These are phyloP conservation scores for Capra hircus DNA, from an alignment of 2,113 vertebrate species.

Conservation along the genomic window DNA sequence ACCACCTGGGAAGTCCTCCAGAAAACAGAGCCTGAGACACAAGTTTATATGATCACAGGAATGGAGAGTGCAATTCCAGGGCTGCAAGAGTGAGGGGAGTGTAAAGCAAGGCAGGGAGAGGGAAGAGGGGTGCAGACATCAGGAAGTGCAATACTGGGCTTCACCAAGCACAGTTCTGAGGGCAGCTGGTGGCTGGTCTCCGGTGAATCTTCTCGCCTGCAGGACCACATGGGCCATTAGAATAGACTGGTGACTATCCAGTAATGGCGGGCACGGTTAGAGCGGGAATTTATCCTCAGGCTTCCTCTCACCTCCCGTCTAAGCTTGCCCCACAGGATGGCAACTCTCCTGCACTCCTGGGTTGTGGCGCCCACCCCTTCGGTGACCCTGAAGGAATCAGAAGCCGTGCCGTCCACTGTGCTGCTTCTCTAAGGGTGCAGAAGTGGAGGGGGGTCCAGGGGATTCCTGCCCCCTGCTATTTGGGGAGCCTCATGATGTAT, in stretches of 20 bases:
- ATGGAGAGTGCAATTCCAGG: background rate
- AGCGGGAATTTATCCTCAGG: background rate
- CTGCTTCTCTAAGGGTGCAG: background rate
- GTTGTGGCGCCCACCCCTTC: background rate
- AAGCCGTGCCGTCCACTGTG: background rate
- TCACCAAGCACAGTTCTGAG: background rate
- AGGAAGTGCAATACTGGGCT: background rate
- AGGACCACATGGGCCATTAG: background rate
- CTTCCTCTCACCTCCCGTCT: background rate
- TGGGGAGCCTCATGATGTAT: accelerated
- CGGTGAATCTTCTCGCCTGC: accelerated
- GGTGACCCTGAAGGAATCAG: background rate
- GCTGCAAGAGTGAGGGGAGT: background rate
- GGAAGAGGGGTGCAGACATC: background rate
- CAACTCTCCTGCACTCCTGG: background rate
- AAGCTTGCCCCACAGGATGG: background rate
- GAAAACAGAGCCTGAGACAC: background rate
- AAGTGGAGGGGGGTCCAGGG: background rate
- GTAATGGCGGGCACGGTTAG: too few relatives aligned
- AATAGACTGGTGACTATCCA: background rate
- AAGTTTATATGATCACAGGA: background rate
- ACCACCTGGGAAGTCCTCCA: background rate
- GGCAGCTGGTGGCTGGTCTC: background rate
- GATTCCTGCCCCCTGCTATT: background rate
- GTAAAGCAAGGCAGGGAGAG: background rate